Evolutionary conservation across 2,888 invertebrate species (phyloP).

Genomic region (Drosophila mimica): DNA sequence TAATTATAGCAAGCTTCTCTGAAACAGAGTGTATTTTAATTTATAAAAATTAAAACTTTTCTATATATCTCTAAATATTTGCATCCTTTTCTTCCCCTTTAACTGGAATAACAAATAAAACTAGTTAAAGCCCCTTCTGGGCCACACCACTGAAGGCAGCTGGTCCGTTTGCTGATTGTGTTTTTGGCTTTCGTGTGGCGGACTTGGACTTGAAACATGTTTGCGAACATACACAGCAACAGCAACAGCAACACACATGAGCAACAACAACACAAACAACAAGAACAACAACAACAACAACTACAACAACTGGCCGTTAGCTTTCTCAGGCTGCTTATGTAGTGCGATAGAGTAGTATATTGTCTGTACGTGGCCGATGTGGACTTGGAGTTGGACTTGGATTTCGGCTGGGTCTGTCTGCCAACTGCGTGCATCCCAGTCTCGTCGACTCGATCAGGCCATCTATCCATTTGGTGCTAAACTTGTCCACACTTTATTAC

Average conservation of each 20-base stretch:
- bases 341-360: slow-evolving; percentile 23
- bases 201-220: slow-evolving; percentile 68
- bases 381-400: slow-evolving; percentile 6
- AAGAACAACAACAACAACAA: slow-evolving; percentile 14
- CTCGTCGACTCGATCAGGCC: slow-evolving; percentile 39
- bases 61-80: too few species aligned
- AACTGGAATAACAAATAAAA: background rate
- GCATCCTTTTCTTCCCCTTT: background rate
- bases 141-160: slow-evolving; percentile 41
- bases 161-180: slow-evolving; percentile 47
- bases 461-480: slow-evolving; percentile 66
- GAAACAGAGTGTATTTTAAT: background rate
- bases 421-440: slow-evolving; percentile 27
- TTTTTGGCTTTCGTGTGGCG: slow-evolving; percentile 61
- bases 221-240: slow-evolving; percentile 35
- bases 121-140: background rate
- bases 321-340: slow-evolving; percentile 49
- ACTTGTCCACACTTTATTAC: slow-evolving; percentile 78
- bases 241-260: background rate
- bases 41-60: background rate
- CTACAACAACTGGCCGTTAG: slow-evolving; percentile 60
- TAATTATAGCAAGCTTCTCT: background rate
- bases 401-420: slow-evolving; percentile 16
- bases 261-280: slow-evolving; percentile 10
- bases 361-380: slow-evolving; percentile 35